Evolutionary conservation across 2,113 vertebrate genomes (phyloP).

Genomic region (Cromileptes altivelis): DNA sequence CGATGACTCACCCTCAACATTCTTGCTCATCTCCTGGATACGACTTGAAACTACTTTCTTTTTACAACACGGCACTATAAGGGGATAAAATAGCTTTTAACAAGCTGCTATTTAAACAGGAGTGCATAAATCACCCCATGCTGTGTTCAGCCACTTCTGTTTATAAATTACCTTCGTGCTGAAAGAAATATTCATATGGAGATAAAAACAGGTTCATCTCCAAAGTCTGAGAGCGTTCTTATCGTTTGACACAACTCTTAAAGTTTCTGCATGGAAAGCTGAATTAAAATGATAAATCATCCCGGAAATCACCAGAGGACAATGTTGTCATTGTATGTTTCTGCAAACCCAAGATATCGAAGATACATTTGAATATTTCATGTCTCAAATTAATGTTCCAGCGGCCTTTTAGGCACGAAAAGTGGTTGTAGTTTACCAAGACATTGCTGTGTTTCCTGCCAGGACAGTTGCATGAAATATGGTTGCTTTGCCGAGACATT

Average conservation of each 20-base stretch:
- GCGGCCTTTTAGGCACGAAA: too few relatives aligned
- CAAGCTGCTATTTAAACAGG: neutral
- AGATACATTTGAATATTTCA: too few relatives aligned
- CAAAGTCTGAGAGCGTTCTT: neutral
- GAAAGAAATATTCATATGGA: neutral
- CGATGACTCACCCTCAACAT: slow-evolving; percentile 60
- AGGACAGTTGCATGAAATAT: too few relatives aligned
- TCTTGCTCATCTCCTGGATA: slow-evolving; percentile 65
- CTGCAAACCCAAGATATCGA: too few relatives aligned
- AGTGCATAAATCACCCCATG: neutral
- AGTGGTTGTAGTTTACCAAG: too few relatives aligned
- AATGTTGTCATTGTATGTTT: too few relatives aligned
- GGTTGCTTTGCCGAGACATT: too few relatives aligned
- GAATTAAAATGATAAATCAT: neutral
- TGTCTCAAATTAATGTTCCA: too few relatives aligned
- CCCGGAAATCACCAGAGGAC: too few relatives aligned
- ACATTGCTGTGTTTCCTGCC: too few relatives aligned
- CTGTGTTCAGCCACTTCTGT: neutral
- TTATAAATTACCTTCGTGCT: neutral
- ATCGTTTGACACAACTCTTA: neutral
- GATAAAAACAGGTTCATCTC: neutral
- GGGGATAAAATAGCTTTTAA: neutral
- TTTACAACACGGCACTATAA: neutral
- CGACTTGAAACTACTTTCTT: slow-evolving; percentile 12
- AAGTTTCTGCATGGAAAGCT: neutral